These are phyloP conservation scores for Gymnopithys bicolor DNA, from an alignment of 2,797 vertebrate species.

Conservation along the genomic window DNA sequence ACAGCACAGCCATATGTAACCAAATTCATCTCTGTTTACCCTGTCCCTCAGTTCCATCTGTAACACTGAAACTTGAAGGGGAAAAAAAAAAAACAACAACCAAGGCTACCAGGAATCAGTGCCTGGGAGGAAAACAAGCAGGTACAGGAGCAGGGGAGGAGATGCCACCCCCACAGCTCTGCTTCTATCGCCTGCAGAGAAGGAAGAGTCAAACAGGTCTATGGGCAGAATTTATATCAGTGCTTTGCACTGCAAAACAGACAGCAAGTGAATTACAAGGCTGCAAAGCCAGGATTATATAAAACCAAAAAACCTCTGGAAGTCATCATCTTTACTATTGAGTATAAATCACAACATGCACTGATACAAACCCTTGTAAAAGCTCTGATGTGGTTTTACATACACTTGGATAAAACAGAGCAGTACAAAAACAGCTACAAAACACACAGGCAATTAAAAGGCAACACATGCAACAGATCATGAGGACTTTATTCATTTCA, in stretches of 20 bases:
- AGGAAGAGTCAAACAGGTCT: neutral
- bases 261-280: neutral
- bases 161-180: neutral
- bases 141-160: neutral
- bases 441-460: neutral
- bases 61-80: neutral
- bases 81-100: fast-evolving
- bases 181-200: neutral
- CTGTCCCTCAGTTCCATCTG: neutral
- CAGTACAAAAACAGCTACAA: neutral
- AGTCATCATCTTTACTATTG: neutral
- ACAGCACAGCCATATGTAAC: neutral
- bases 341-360: neutral
- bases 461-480: neutral
- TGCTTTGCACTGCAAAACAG: neutral
- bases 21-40: neutral
- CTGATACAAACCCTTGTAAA: neutral
- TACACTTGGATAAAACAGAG: neutral
- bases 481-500: neutral
- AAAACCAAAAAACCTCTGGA: neutral
- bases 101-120: neutral
- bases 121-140: neutral
- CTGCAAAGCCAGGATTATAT: neutral
- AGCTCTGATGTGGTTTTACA: neutral
- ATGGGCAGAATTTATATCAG: neutral